Base-by-base conservation (phyloP, 2,888 invertebrate species). In the Endotricha flammealis region DNA sequence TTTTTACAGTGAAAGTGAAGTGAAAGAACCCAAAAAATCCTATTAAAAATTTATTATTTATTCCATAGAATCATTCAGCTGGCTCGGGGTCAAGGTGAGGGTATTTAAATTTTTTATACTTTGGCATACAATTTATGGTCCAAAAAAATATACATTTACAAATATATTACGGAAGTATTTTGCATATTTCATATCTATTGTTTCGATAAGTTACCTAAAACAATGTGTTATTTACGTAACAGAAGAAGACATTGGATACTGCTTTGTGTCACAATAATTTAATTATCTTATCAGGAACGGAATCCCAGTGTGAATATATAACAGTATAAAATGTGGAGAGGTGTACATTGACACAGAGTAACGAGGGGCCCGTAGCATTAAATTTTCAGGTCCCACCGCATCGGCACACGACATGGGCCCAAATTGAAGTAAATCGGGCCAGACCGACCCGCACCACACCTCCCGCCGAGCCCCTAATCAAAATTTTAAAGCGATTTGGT, bases 381-480 rank as follows among this genome's bases (percentile, higher is more conserved):
- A 71, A 65, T 62, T 71, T 73, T 73, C 73, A 72, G 51, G 33
- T 32, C 35, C 46, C 48, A 48, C 61, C 58, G 55, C 56, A 53
- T 55, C 46, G 55, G 59, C 47, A 51, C 54, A 57, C 58, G 53
- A 59, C 59, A 56, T 53, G 54, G 53, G 50, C 56, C 50, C 54
- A 62, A 70, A 70, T 68, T 67, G 64, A 60, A 64, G 60, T 62
- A 64, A 64, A 66, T 65, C 62, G 57, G 44, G 46, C 49, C 48
- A 42, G 46, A 38, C 45, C 38, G 42, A 35, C 43, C 38, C 41
- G 16, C 37, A 36, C 31, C 40, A 28, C 17, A 36, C 36, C 29
- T 36, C 34, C 17, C 27, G 11, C 8, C 28, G 29, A 35, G 12
- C 23, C 35, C 29, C 35, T 35, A 29, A 35, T 35, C 35, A 35